Conservation (phyloP, 2,797 vertebrate species). For the Neosilurus hyrtlii region DNA sequence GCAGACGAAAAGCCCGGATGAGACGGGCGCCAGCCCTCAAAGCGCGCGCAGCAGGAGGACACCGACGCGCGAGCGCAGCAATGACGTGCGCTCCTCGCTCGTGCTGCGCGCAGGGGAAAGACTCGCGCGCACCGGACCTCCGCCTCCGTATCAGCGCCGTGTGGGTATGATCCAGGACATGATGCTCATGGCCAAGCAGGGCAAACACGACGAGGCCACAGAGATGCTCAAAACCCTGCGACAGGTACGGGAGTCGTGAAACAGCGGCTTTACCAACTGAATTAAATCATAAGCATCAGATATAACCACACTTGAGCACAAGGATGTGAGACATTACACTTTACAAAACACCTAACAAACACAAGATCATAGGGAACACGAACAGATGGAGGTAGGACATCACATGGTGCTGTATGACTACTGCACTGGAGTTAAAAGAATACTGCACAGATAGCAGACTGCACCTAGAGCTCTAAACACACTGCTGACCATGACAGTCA, state of each 20-base stretch:
- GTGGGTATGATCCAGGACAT: conserved; percentile 95
- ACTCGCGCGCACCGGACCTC: conserved; percentile 79
- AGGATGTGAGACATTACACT: not conserved
- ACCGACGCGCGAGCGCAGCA: conserved; percentile 76
- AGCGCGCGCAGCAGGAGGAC: conserved; percentile 75
- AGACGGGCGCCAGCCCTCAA: conserved; percentile 76
- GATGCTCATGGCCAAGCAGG: conserved; percentile 90
- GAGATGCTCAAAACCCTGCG: conserved; percentile 89
- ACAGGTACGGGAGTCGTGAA: conserved; percentile 74
- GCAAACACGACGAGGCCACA: conserved; percentile 87
- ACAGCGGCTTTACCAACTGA: not conserved
- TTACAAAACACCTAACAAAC: not conserved
- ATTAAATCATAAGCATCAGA: not conserved
- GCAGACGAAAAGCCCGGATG: conserved; percentile 79
- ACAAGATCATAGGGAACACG: not conserved
- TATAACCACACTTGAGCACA: not conserved
- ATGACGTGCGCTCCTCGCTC: conserved; percentile 83
- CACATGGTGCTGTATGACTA: not conserved
- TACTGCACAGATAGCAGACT: not conserved
- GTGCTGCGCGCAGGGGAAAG: conserved; percentile 86
- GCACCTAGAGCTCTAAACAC: not conserved
- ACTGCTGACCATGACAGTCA: not conserved
- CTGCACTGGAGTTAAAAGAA: not conserved
- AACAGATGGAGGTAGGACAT: not conserved
- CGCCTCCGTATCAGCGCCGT: conserved; percentile 88